A percentile compares a stretch with the other conserved stretches of the same genome.
These are phyloP conservation scores for Echeneis naucrates DNA, from an alignment of 2,797 vertebrate genomes.

Conservation along the genomic window DNA sequence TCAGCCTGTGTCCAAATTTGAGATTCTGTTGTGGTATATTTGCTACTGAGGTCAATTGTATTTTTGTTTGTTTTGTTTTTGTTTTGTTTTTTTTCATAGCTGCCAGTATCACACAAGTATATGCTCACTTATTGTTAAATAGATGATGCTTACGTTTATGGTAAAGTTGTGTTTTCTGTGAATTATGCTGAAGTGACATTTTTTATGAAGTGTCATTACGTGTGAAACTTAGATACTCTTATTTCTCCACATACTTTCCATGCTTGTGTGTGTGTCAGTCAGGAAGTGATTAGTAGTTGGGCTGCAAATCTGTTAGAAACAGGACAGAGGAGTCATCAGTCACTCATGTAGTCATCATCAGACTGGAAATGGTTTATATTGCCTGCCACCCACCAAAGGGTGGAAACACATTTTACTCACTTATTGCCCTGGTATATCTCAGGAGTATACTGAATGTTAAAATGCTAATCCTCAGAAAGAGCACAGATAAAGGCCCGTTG, in stretches of 20 bases:
- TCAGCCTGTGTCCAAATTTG: neutral
- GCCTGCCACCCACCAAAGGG: conserved; percentile 51
- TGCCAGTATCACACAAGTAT: neutral
- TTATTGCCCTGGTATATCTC: neutral
- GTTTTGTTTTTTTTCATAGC: neutral
- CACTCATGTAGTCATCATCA: conserved; percentile 48
- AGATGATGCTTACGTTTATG: neutral
- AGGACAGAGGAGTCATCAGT: conserved; percentile 54
- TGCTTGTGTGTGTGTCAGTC: conserved; percentile 30
- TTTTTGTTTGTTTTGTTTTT: too few species aligned
- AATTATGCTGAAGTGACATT: neutral
- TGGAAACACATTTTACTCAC: conserved; percentile 63
- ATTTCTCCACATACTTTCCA: conserved; percentile 35
- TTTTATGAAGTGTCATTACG: conserved; percentile 13
- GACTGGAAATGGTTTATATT: conserved; percentile 60
- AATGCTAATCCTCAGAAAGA: neutral
- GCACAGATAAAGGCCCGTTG: neutral
- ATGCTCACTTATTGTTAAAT: neutral
- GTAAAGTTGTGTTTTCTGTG: neutral
- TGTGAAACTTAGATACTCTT: conserved; percentile 11
- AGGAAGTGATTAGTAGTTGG: conserved; percentile 61
- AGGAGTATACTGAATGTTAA: neutral
- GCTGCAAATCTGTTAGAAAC: conserved; percentile 59
- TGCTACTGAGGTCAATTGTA: neutral
- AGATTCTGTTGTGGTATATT: neutral